Percentiles rank a stretch among this genome's conserved stretches.
These are phyloP conservation scores for Sinocyclocheilus anophthalmus DNA, from an alignment of 2,113 vertebrate species.

Conservation along the genomic window DNA sequence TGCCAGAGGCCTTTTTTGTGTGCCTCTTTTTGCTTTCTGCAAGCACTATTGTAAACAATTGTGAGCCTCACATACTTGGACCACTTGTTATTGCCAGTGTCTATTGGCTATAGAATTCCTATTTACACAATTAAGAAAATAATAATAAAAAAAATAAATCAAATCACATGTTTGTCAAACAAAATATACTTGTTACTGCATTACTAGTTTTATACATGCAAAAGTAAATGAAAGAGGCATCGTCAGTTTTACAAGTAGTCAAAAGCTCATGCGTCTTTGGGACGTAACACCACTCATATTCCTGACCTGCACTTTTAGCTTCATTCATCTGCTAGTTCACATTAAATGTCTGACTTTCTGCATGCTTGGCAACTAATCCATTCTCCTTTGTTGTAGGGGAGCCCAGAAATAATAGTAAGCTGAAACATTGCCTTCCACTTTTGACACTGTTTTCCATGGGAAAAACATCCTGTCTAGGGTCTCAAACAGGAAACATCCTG, in stretches of 20 bases:
- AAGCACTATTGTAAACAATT: no score
- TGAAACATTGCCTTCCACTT: not conserved
- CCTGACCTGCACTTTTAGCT: not conserved
- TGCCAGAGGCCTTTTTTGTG: no score
- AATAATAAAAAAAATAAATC: no score
- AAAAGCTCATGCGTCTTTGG: no score
- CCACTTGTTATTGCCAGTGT: no score
- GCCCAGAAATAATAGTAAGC: not conserved
- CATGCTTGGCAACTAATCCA: slow-evolving; percentile 3
- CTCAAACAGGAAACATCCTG: slow-evolving; percentile 14
- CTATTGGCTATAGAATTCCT: no score
- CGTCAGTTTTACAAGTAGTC: not conserved
- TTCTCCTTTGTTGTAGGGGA: not conserved
- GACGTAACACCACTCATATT: not conserved
- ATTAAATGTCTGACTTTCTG: not conserved
- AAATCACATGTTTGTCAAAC: not conserved
- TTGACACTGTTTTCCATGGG: slow-evolving; percentile 13
- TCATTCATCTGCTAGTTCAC: not conserved
- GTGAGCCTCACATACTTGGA: no score
- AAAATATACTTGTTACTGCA: not conserved
- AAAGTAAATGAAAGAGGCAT: not conserved
- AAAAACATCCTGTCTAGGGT: slow-evolving; percentile 3
- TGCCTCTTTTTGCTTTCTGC: no score
- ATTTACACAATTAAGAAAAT: no score
- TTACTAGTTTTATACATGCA: slow-evolving; percentile 3